Conservation (phyloP, 2,888 invertebrate species). For the Operophtera brumata region DNA sequence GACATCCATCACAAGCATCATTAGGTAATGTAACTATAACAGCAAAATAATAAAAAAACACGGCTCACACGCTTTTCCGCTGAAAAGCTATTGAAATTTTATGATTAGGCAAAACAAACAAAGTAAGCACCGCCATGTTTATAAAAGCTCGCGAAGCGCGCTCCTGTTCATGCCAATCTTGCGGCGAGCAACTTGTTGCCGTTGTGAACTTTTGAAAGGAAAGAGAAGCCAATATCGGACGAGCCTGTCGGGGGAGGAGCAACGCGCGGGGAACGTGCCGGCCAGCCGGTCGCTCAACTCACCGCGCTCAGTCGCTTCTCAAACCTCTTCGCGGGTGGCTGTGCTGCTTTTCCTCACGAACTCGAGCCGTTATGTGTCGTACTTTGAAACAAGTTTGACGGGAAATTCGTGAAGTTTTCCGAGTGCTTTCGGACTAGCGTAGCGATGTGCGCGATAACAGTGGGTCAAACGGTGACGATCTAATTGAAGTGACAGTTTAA, state of each 20-base stretch:
- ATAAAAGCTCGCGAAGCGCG: slow-evolving; percentile 79
- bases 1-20: neutral
- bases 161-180: slow-evolving; percentile 80
- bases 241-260: slow-evolving; percentile 75
- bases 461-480: slow-evolving; percentile 69
- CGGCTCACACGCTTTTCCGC: slow-evolving; percentile 53
- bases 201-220: slow-evolving; percentile 71
- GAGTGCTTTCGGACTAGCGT: slow-evolving; percentile 66
- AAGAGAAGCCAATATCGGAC: slow-evolving; percentile 59
- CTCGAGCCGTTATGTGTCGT: slow-evolving; percentile 75
- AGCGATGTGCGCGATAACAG: slow-evolving; percentile 73
- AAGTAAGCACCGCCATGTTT: slow-evolving; percentile 76
- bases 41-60: slow-evolving; percentile 17
- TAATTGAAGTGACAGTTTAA: slow-evolving; percentile 72
- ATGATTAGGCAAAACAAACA: slow-evolving; percentile 77
- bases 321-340: slow-evolving; percentile 53
- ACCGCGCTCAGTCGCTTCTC: slow-evolving; percentile 65
- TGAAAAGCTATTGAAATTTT: slow-evolving; percentile 67
- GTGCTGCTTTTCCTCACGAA: slow-evolving; percentile 45
- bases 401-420: slow-evolving; percentile 77
- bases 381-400: slow-evolving; percentile 80
- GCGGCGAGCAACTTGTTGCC: slow-evolving; percentile 79
- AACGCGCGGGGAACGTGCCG: slow-evolving; percentile 68
- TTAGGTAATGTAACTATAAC: slow-evolving; percentile 6
- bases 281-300: slow-evolving; percentile 72